These are phyloP conservation scores for Tachina grossa DNA, from an alignment of 2,888 invertebrate genomes.

Conservation along the genomic window DNA sequence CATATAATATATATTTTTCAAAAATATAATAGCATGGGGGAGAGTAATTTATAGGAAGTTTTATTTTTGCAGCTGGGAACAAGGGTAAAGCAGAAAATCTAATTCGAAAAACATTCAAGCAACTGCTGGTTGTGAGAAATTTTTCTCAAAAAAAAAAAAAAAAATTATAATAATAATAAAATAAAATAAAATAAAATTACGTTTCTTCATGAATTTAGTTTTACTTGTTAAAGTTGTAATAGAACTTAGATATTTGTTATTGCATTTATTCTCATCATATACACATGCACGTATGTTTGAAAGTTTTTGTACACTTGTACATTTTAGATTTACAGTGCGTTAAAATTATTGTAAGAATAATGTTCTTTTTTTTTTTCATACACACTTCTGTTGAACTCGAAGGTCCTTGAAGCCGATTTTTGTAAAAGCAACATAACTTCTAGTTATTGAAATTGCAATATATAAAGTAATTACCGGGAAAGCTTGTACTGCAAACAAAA, in stretches of 20 bases:
- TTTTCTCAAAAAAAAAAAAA: constrained; percentile 14
- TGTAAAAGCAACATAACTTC: no score
- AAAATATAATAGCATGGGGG: background rate
- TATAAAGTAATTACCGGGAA: no score
- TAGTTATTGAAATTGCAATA: no score
- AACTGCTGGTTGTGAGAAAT: background rate
- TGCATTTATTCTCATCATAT: background rate
- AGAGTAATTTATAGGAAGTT: background rate
- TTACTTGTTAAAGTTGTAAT: constrained; percentile 38
- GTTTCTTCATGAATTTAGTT: constrained; percentile 45
- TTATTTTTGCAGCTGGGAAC: background rate
- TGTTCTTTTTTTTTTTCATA: no score
- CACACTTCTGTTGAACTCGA: no score
- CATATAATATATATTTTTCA: constrained; percentile 28
- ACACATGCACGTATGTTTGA: background rate
- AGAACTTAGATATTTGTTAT: constrained; percentile 24
- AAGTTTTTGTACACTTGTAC: background rate
- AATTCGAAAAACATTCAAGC: background rate
- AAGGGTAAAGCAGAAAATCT: background rate
- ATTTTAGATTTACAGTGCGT: constrained; percentile 14
- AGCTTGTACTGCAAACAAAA: no score
- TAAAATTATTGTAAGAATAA: background rate
- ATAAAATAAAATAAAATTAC: constrained; percentile 37
- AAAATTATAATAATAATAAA: background rate
- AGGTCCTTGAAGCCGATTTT: no score